These are phyloP conservation scores for Sibirionetta formosa DNA, from an alignment of 2,797 vertebrate species.

Conservation along the genomic window DNA sequence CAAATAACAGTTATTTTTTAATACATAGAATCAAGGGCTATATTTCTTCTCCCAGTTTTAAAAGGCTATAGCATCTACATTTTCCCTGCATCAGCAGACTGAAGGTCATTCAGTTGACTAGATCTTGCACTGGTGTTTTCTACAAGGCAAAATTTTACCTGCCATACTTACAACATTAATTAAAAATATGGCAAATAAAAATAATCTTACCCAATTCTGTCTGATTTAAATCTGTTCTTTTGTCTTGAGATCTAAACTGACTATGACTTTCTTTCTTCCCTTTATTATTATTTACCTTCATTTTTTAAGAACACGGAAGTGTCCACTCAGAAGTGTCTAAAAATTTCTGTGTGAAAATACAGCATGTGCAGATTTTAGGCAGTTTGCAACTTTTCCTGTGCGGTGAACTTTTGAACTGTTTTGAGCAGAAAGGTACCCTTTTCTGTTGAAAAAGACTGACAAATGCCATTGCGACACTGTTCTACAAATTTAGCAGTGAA, in stretches of 20 bases:
- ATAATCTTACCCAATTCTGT: not conserved
- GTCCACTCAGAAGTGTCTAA: not conserved
- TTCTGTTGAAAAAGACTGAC: not conserved
- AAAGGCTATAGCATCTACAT: not conserved
- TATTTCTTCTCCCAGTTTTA: not conserved
- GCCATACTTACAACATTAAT: not conserved
- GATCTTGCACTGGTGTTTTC: not conserved
- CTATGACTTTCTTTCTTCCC: not conserved
- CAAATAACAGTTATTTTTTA: not conserved
- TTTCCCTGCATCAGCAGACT: not conserved
- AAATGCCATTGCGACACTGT: not conserved
- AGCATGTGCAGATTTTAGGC: rapidly evolving
- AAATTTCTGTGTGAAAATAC: not conserved
- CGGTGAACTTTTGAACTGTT: not conserved
- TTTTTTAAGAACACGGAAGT: not conserved
- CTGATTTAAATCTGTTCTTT: not conserved
- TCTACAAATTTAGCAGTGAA: not conserved
- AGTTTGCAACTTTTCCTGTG: not conserved
- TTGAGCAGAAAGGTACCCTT: not conserved
- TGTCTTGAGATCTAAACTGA: not conserved
- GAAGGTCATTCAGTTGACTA: not conserved
- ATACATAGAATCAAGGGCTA: not conserved
- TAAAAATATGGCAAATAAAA: not conserved
- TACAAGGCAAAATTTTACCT: not conserved
- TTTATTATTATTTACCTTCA: not conserved